A percentile compares a stretch with the other conserved stretches of the same genome.
phyloP scores from a whole-genome alignment of 2,888 invertebrate genomes.

The Dysmachus trigonus region DNA sequence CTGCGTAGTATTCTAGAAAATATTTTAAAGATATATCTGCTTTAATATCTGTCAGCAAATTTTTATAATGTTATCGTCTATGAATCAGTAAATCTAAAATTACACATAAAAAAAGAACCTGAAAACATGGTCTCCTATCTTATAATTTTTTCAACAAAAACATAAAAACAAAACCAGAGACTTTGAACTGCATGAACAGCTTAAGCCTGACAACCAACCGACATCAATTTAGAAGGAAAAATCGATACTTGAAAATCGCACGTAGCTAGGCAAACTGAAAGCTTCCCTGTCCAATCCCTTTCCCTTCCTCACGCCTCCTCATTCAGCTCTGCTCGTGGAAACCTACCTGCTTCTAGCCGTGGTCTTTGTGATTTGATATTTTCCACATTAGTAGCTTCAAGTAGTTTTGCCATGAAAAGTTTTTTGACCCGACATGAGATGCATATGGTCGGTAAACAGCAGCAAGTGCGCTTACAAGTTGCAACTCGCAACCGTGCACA shows the following conservation, averaged over 20 bases:
- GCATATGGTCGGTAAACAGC: not conserved
- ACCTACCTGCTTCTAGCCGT: not conserved
- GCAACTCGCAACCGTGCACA: not conserved
- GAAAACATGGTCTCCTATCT: not conserved
- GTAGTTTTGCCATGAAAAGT: constrained; percentile 29
- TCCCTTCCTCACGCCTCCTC: not conserved
- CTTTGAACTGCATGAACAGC: not conserved
- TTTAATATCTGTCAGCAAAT: not conserved
- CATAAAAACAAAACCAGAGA: not conserved
- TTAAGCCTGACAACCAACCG: not conserved
- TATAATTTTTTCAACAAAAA: not conserved
- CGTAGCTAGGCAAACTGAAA: not conserved
- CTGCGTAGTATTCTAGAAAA: not conserved
- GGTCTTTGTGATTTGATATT: constrained; percentile 1
- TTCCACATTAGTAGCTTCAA: not conserved
- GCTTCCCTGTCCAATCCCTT: not conserved
- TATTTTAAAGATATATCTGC: not conserved
- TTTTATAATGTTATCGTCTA: not conserved
- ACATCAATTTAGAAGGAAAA: not conserved
- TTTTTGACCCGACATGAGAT: not conserved
- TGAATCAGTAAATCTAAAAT: not conserved
- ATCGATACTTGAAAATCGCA: constrained; percentile 10
- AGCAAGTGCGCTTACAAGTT: not conserved
- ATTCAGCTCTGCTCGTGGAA: not conserved
- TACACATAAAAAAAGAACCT: not conserved